Evolutionary conservation across 2,888 invertebrate species (phyloP), one percentile per base, ranked within the genome.

Genomic region (Noctua comes): DNA sequence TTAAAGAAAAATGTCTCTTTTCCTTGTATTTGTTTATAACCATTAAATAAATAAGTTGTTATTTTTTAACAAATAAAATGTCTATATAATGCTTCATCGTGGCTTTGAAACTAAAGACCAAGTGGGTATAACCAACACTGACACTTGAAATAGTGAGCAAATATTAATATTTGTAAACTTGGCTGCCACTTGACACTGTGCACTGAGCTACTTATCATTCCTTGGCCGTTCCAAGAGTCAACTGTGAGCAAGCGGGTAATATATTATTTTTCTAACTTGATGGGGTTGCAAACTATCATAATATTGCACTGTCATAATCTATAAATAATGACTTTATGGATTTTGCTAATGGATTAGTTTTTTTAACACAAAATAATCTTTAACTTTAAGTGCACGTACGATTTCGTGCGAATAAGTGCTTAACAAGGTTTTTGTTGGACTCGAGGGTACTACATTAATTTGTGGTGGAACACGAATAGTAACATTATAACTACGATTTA

Each of bases 131-230:
- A 16, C 4, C 21, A 46, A 54, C 13, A 11, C 6, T 18, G n/a
- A 40, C 31, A 31, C 65, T 57, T 82, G 40, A 65, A 65, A 54
- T 57, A 75, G 31, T 65, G 36, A 16, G 24, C 10, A 82, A 51
- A 66, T 82, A 79, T 78, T 78, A 80, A 54, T 81, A 79, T 79
- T 48, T 46, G 57, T 75, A n/a, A 66, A 73, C 73, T 76, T 71
- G 46, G 66, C 59, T 73, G n/a, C 48, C 69, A 24, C 62, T 70
- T 64, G 65, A 62, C 43, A 46, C 24, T 48, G 51, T 83, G 79
- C 75, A 72, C 74, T 51, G 27, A 77, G 74, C 66, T 82, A 82
- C 79, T 89, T 89, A 79, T 77, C 73, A 80, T 86, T 79, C 77
- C 66, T n/a, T 16, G 62, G 66, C 68, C 76, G 79, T 76, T 79